Evolutionary conservation across 1,140 invertebrate species (phyloP).

Genomic region (Drosophila melanica): DNA sequence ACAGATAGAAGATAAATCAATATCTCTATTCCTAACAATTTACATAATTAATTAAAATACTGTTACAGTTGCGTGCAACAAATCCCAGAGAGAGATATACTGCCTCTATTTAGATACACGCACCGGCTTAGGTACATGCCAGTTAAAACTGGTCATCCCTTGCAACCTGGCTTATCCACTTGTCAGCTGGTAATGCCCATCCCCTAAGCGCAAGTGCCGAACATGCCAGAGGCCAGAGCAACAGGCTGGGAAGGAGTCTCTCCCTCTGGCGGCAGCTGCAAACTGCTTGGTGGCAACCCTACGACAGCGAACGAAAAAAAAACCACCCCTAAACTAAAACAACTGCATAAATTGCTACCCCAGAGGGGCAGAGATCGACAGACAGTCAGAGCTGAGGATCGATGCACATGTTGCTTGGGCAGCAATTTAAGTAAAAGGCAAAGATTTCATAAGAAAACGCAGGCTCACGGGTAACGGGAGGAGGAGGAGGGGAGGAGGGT

Average conservation of each 20-base stretch:
- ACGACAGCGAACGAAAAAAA: constrained; percentile 46
- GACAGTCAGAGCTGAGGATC: constrained; percentile 23
- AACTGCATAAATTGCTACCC: constrained; percentile 74
- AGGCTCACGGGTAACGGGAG: constrained; percentile 16
- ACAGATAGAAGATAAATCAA: too few relatives aligned
- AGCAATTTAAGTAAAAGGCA: constrained; percentile 50
- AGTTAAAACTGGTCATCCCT: constrained; percentile 24
- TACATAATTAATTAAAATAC: too few relatives aligned
- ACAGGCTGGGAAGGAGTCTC: constrained; percentile 30
- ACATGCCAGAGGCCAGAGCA: constrained; percentile 32
- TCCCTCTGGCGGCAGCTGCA: constrained; percentile 62
- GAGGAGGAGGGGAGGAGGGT: constrained; percentile 39
- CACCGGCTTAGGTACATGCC: neutral
- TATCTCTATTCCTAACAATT: too few relatives aligned
- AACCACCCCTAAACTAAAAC: constrained; percentile 70
- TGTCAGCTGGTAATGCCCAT: constrained; percentile 43
- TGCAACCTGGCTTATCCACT: constrained; percentile 33
- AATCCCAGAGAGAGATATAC: constrained; percentile 15
- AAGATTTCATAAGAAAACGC: constrained; percentile 71
- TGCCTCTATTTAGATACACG: neutral
- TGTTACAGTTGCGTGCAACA: too few relatives aligned
- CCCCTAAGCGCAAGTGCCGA: constrained; percentile 46
- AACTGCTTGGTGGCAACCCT: constrained; percentile 71
- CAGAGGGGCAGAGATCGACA: constrained; percentile 49
- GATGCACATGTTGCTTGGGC: constrained; percentile 73